Evolutionary conservation across 1,140 invertebrate genomes (phyloP).

Genomic region (Epicauta chinensis): DNA sequence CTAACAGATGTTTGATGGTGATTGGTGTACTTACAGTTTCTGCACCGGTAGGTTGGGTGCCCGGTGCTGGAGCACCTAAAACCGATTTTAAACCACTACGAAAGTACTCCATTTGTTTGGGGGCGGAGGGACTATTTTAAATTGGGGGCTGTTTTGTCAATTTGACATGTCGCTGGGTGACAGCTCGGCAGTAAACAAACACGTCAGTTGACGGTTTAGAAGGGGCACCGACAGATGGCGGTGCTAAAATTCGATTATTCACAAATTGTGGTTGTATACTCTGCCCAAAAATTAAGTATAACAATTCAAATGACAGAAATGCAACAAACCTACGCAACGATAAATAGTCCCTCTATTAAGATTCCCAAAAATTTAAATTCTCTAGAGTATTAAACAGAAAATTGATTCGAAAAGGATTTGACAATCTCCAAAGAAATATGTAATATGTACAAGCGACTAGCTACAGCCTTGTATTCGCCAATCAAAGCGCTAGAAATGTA

Average conservation of each 20-base stretch:
- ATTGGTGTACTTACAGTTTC: slow-evolving; percentile 66
- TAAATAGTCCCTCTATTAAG: too few relatives aligned
- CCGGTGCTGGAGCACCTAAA: slow-evolving; percentile 70
- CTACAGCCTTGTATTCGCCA: too few relatives aligned
- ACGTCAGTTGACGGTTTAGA: not conserved
- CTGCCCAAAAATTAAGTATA: too few relatives aligned
- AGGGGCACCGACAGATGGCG: not conserved
- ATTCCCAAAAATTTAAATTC: too few relatives aligned
- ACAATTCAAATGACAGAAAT: too few relatives aligned
- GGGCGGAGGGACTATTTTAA: too few relatives aligned
- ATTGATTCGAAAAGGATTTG: too few relatives aligned
- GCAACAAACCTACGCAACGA: too few relatives aligned
- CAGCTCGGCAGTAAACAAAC: not conserved
- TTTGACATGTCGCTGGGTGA: not conserved
- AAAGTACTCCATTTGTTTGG: slow-evolving; percentile 70
- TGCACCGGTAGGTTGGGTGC: slow-evolving; percentile 65
- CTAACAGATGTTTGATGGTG: slow-evolving; percentile 14
- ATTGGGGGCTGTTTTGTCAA: slow-evolving; percentile 2
- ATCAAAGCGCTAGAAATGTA: too few relatives aligned
- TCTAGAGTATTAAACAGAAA: too few relatives aligned
- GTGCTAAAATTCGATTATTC: not conserved
- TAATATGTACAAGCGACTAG: too few relatives aligned
- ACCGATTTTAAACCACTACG: slow-evolving; percentile 85
- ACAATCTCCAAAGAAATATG: too few relatives aligned
- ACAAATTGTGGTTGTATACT: not conserved